phyloP scores from a whole-genome alignment of 2,888 invertebrate species.

The Balanococcus diminutus region DNA sequence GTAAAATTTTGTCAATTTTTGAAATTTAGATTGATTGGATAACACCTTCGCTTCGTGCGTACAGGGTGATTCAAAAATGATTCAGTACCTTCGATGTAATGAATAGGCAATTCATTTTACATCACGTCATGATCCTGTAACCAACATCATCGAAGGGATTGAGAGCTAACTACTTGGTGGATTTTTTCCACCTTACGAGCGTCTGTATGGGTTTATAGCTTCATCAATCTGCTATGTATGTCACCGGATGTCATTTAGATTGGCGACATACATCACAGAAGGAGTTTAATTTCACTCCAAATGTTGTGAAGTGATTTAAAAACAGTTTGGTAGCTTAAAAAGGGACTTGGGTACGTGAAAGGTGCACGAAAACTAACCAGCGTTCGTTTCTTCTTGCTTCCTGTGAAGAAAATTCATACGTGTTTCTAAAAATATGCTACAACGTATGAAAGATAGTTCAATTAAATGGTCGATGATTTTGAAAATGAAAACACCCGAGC shows the following conservation, averaged over 20 bases:
- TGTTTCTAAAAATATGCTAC: no score
- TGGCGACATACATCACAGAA: neutral
- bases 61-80: neutral
- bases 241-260: neutral
- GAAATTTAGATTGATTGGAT: neutral
- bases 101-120: neutral
- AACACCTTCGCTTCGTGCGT: neutral
- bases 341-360: neutral
- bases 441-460: no score
- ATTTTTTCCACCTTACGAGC: neutral
- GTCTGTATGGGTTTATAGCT: neutral
- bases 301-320: neutral
- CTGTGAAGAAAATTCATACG: neutral
- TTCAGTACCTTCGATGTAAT: neutral
- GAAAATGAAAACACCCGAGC: no score
- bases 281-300: neutral
- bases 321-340: neutral
- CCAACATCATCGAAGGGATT: neutral
- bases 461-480: no score
- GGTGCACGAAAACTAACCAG: neutral
- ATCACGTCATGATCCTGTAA: neutral
- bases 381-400: neutral
- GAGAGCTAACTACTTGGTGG: neutral
- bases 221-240: neutral
- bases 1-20: neutral